Percentiles rank a stretch among this genome's conserved stretches.
These are phyloP conservation scores for Anolis apletophallus DNA, from an alignment of 2,797 vertebrate genomes.

Conservation along the genomic window DNA sequence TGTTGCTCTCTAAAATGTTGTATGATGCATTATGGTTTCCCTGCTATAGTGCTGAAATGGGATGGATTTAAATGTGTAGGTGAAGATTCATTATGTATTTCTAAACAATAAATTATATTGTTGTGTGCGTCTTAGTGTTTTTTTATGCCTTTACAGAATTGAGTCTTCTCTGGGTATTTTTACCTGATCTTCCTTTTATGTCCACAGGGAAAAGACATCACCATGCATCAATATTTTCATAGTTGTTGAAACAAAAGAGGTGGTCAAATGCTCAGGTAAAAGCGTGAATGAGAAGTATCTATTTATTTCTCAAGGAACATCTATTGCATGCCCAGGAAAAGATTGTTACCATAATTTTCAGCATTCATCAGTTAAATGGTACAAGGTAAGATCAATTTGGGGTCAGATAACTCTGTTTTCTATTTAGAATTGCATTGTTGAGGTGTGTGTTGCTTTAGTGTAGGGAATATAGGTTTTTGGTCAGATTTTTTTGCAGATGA, in stretches of 20 bases:
- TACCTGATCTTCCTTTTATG: conserved; percentile 37
- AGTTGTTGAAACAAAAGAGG: conserved; percentile 68
- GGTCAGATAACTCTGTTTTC: background rate
- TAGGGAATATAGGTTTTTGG: background rate
- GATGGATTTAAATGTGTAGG: no score
- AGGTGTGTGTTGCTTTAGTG: no score
- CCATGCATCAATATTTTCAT: conserved; percentile 73
- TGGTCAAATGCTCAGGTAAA: conserved; percentile 58
- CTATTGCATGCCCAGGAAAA: conserved; percentile 78
- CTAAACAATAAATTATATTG: no score
- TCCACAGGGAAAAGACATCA: conserved; percentile 46
- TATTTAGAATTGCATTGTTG: background rate
- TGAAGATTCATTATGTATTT: background rate
- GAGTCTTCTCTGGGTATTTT: conserved; percentile 11
- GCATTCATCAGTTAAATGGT: conserved; percentile 77
- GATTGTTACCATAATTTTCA: conserved; percentile 60
- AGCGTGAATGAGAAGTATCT: conserved; percentile 46
- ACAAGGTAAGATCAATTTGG: conserved; percentile 70
- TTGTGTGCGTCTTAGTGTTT: background rate
- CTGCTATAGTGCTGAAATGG: background rate
- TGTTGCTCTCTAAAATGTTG: background rate
- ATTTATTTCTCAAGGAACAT: conserved; percentile 49
- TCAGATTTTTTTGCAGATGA: background rate
- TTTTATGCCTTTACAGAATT: background rate
- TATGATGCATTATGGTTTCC: background rate